Evolutionary conservation across 2,113 vertebrate genomes (phyloP), one percentile per base, ranked within the genome.

Genomic region (Prochilodus magdalenae): DNA sequence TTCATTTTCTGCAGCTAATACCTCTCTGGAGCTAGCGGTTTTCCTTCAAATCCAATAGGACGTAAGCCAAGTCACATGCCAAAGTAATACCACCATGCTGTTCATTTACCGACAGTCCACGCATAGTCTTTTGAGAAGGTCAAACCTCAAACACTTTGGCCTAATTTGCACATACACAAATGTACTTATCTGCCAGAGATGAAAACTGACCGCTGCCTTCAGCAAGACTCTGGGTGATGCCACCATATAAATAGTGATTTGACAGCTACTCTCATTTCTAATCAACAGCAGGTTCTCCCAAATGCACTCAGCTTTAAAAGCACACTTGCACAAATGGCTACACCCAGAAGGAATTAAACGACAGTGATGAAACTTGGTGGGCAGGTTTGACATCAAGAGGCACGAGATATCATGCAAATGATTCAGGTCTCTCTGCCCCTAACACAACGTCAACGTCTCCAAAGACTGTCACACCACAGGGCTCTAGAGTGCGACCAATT

Each of bases 151-250:
- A 70, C n/a, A 13, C 22, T 14, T 14, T 70, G 76, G 66, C 44
- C 74, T 49, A 76, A 13, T 70, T 69, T 70, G 29, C 76, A 79
- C 29, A 30, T 70, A 62, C 30, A 57, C 63, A 20, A 20, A 44
- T 24, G 44, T 47, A 33, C 22, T 30, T 55, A 67, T 67, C 30
- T 26, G 27, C 29, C n/a, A n/a, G n/a, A n/a, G n/a, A n/a, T n/a
- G n/a, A n/a, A n/a, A n/a, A n/a, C n/a, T n/a, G n/a, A n/a, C n/a
- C n/a, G n/a, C n/a, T n/a, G n/a, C n/a, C n/a, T n/a, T n/a, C n/a
- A n/a, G 29, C 12, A 36, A 3, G 16, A 16, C 14, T 51, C 7
- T 22, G 53, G 53, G 18, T 55, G 53, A 55, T 5, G 12, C 26
- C 18, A 36, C 11, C 5, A 22, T 0, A 10, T 27, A 12, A 40